Base-by-base conservation (phyloP, 2,888 invertebrate genomes). In the Parthenolecanium corni region DNA sequence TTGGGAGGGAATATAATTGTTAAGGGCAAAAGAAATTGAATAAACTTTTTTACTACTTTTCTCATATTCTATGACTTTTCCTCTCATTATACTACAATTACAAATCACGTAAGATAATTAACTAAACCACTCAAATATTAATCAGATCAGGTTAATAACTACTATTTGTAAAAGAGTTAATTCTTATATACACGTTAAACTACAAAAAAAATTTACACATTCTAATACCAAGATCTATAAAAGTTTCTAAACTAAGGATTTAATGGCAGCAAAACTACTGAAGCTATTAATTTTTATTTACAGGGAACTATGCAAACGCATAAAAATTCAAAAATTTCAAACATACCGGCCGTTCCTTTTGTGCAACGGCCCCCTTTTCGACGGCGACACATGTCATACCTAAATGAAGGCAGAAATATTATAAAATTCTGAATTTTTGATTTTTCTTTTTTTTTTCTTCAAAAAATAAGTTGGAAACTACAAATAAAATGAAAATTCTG, bases 381-480 rank as follows among this genome's bases (percentile, higher is more conserved):
- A 76, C 91, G 84, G 74, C 93, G 86, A 83, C 93, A 93, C 92
- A 93, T 92, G 85, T 93, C 93, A 80, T 92, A 91, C 86, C 92
- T 92, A 86, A 62, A 65, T 64, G 52, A 64, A 66, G 61, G 58
- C 31, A 49, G 31, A 58, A 57, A 24, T 25, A 46, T 24, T 38
- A 16, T 53, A 23, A 38, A 40, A 52, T 16, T 44, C 14, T 16
- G 18, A 9, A 12, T 25, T 11, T 51, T 52, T 24, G 20, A 52
- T 18, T 31, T 52, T 12, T 24, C 20, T 16, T 18, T 20, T 3
- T 47, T 18, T 3, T 47, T 4, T 5, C 3, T 38, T 38, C 12
- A 38, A 38, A 11, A 38, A 11, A 9, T 38, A 38, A 38, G 38
- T 38, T 11, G 12, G 9, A 31, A 6, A 31, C 9, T 31, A 31